These are phyloP conservation scores for Trogon surrucura DNA, from an alignment of 2,113 vertebrate species.

Conservation along the genomic window DNA sequence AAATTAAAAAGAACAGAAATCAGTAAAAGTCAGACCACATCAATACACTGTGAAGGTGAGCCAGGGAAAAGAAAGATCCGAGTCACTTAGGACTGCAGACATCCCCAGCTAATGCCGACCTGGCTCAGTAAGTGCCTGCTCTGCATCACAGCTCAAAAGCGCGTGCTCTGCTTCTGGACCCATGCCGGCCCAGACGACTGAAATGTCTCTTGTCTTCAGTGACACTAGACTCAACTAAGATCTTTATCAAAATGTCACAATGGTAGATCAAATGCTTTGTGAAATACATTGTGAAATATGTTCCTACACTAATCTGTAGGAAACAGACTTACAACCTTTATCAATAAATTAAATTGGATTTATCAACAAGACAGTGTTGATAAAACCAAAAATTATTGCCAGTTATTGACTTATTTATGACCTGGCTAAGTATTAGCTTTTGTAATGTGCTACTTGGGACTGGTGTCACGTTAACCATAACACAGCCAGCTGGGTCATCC, in stretches of 20 bases:
- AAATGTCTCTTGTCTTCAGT: background rate
- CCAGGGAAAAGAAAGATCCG: background rate
- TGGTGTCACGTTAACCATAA: conserved; percentile 29
- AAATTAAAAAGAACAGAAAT: background rate
- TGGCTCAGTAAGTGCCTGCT: background rate
- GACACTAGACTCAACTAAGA: background rate
- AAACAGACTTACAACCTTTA: background rate
- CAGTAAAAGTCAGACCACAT: background rate
- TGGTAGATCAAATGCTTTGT: background rate
- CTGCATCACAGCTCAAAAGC: background rate
- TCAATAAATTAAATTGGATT: conserved; percentile 2
- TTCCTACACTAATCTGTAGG: background rate
- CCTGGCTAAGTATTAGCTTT: background rate
- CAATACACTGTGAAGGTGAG: background rate
- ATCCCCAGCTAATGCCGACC: background rate
- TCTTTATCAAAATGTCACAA: background rate
- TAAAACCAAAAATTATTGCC: conserved; percentile 8
- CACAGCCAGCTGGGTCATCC: conserved; percentile 30
- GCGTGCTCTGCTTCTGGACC: background rate
- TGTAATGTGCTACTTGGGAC: background rate
- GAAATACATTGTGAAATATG: conserved; percentile 17
- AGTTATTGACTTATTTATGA: conserved; percentile 37
- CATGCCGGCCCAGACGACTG: background rate
- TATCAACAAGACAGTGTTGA: background rate
- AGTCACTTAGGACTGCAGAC: background rate